Evolutionary conservation across 2,797 vertebrate species (phyloP), one percentile per base, ranked within the genome.

Genomic region (Lerista edwardsae): DNA sequence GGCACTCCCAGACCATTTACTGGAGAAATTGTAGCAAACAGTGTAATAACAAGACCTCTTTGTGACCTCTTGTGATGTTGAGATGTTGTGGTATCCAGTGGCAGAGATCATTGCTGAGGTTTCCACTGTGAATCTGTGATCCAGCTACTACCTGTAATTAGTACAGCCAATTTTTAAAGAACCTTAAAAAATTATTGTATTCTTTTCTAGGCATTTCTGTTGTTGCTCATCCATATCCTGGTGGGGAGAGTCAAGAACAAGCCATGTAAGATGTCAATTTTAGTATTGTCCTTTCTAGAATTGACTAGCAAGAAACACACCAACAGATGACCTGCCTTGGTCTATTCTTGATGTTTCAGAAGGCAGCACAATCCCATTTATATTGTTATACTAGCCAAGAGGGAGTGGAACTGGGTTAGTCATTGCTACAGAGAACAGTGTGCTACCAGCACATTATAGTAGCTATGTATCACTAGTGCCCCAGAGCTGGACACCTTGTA

Each of bases 171-270:
- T 55, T 55, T 39, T 67, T n/a, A 75, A 65, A 29, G 36, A 68
- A 59, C 25, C 44, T 74, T 68, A 74, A 80, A 74, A 80, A 74
- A 39, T 77, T 47, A 10, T 39, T 77, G 47, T 89, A 36, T 81
- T 92, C 41, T 88, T 85, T 23, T 94, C 31, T 93, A 99, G 98
- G 96, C 83, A 99, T 99, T 95, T 97, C 97, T 87, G 96, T 99
- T 91, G 98, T 96, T 88, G 98, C 97, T 93, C 97, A 99, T 75
- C 98, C 98, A 4, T 99, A 99, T 83, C 97, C 98, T 69, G 98
- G 98, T 75, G 96, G 97, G 83, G 93, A 93, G 85, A 97, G 98
- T 91, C 95, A 98, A 85, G 98, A 98, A 86, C 97, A 98, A 93
- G 75, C 96, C 87, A 91, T 98, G 98, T 99, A 98, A 99, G 98